A percentile compares a stretch with the other conserved stretches of the same genome.
Evolutionary conservation across 2,888 invertebrate species (phyloP).

Genomic region (Melipona bicolor): DNA sequence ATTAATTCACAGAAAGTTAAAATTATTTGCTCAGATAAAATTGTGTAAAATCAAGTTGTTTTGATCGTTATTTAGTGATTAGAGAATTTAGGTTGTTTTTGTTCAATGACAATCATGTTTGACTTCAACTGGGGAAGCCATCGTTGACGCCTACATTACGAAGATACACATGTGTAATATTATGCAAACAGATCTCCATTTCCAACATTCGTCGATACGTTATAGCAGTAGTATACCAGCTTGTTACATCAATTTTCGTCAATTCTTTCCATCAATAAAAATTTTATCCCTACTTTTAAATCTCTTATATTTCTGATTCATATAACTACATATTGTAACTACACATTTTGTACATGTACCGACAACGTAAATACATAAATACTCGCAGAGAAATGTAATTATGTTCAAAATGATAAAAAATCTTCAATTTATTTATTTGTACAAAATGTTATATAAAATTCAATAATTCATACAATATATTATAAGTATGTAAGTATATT

Average conservation of each 20-base stretch:
- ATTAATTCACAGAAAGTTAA: not conserved
- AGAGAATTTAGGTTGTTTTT: not conserved
- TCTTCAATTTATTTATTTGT: not conserved
- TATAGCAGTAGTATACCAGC: not conserved
- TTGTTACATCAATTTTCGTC: not conserved
- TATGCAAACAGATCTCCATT: slow-evolving; percentile 33
- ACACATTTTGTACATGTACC: no score
- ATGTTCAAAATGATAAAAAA: not conserved
- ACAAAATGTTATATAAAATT: not conserved
- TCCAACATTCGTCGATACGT: slow-evolving; percentile 15
- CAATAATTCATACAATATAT: not conserved
- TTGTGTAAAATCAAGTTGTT: not conserved
- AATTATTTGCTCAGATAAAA: not conserved
- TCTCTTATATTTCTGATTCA: not conserved
- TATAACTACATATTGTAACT: not conserved
- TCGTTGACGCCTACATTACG: slow-evolving; percentile 70
- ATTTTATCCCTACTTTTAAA: no score
- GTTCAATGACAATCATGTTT: slow-evolving; percentile 12
- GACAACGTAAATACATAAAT: no score
- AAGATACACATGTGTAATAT: slow-evolving; percentile 44
- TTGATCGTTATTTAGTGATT: not conserved
- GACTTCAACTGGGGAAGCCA: slow-evolving; percentile 64
- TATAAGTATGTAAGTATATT: no score
- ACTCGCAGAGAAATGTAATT: no score
- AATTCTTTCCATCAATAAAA: not conserved